These are phyloP conservation scores for Limnephilus marmoratus DNA, from an alignment of 2,888 invertebrate species.

Conservation along the genomic window DNA sequence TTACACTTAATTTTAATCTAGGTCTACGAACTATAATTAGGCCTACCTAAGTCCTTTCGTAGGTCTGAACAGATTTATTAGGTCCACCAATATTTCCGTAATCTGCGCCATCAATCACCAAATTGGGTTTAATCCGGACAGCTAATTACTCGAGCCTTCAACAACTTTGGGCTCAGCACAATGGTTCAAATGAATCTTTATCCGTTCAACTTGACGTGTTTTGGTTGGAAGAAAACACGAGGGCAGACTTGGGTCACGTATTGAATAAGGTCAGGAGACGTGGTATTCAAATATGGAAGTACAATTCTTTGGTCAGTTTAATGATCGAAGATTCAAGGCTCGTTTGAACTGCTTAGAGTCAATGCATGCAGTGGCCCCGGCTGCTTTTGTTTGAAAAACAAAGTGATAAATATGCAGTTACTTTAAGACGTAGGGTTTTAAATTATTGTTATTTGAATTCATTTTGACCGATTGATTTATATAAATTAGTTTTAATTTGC, in stretches of 20 bases:
- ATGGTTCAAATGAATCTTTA: background rate
- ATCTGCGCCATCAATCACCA: conserved; percentile 18
- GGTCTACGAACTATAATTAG: background rate
- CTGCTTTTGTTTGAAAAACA: background rate
- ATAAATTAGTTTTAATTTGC: conserved; percentile 1
- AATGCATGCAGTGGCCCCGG: conserved; percentile 12
- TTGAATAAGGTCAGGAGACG: background rate
- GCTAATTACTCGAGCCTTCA: conserved; percentile 33
- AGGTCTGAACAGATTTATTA: background rate
- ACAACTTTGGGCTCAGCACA: background rate
- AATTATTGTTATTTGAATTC: background rate
- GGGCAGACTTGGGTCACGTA: background rate
- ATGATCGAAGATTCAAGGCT: background rate
- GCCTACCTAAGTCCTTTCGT: background rate
- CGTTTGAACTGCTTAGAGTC: background rate
- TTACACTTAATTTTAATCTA: background rate
- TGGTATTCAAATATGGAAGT: conserved; percentile 2
- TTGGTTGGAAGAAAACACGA: background rate
- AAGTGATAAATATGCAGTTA: background rate
- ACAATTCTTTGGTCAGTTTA: background rate
- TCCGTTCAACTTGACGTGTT: background rate
- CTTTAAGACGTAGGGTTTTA: background rate
- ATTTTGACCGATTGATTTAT: background rate
- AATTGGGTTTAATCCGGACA: background rate
- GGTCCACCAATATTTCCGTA: background rate